Evolutionary conservation across 1,140 invertebrate species (phyloP).

Genomic region (Caenorhabditis brenneri): DNA sequence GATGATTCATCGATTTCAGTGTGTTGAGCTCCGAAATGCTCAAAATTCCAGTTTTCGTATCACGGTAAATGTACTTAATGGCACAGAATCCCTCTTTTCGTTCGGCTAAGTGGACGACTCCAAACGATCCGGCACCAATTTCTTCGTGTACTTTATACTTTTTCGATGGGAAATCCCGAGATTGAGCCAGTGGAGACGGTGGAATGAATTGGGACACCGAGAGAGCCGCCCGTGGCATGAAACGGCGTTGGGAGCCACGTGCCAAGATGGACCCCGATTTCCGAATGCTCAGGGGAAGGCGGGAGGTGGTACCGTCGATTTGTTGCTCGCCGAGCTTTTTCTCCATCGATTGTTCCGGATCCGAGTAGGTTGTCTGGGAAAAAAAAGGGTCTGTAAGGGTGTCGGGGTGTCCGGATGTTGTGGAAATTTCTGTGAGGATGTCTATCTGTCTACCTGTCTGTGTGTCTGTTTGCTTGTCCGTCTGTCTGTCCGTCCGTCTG

Average conservation of each 20-base stretch:
- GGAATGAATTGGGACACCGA: background rate
- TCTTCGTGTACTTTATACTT: background rate
- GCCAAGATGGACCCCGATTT: background rate
- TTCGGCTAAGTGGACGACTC: background rate
- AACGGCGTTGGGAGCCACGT: background rate
- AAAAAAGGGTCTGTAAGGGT: too few species aligned
- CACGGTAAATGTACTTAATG: background rate
- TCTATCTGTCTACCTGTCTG: too few species aligned
- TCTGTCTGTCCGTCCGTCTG: too few species aligned
- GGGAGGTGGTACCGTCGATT: background rate
- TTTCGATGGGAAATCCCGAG: background rate
- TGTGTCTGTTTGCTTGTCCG: too few species aligned
- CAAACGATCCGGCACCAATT: background rate
- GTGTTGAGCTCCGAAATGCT: background rate
- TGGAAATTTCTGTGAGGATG: too few species aligned
- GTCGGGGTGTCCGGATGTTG: too few species aligned
- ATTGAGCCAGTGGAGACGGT: background rate
- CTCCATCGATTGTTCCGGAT: background rate
- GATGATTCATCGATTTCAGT: background rate
- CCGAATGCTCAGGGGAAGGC: background rate
- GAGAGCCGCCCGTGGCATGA: background rate
- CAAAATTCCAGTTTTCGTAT: background rate
- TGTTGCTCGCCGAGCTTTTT: background rate
- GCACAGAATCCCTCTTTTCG: background rate
- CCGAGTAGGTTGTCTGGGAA: slow-evolving; percentile 1